A percentile compares a stretch with the other conserved stretches of the same genome.
Conservation (phyloP, 2,113 vertebrate genomes). For the rat (Rattus norvegicus) region GRCr8 NC_086034.1:28436001-28436500, state of each 20-base stretch:
- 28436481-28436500: conserved; percentile 62
- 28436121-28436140: neutral
- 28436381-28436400: conserved; percentile 86
- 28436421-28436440: conserved; percentile 88
- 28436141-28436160: neutral
- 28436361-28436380: conserved; percentile 83
- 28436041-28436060: neutral
- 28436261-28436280: conserved; percentile 3
- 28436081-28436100: neutral
- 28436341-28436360: too few species aligned
- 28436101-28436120: neutral
- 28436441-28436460: conserved; percentile 85
- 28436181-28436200: neutral
- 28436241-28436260: conserved; percentile 15
- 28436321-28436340: neutral
- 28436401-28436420: conserved; percentile 88
- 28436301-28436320: neutral
- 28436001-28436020: too few species aligned
- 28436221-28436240: neutral
- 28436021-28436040: neutral
- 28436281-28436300: conserved; percentile 36
- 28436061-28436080: neutral
- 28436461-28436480: conserved; percentile 84
- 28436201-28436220: neutral
- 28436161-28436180: neutral